phyloP scores from a whole-genome alignment of 1,140 invertebrate genomes.

The Eueides isabella region DNA sequence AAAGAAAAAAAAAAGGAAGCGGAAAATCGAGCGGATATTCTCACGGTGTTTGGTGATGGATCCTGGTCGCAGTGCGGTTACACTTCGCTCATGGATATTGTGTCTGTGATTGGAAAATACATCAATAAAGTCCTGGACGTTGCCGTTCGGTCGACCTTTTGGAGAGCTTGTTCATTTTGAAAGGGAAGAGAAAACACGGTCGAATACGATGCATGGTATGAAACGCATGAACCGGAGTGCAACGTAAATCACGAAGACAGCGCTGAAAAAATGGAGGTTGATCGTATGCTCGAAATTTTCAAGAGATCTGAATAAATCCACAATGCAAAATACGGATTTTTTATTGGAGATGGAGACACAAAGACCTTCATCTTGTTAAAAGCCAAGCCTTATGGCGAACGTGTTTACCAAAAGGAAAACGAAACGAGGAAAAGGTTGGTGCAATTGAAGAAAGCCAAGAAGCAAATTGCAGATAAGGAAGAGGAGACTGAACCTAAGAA shows the following conservation, averaged over 20 bases:
- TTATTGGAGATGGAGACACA: constrained; percentile 18
- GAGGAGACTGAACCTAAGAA: constrained; percentile 8
- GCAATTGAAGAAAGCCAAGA: constrained; percentile 16
- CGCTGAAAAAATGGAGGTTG: constrained; percentile 17
- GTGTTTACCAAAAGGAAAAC: constrained; percentile 12
- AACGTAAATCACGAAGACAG: constrained; percentile 11
- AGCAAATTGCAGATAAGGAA: constrained; percentile 13
- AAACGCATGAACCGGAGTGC: constrained; percentile 12
- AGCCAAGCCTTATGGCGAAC: constrained; percentile 14
- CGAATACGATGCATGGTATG: constrained; percentile 14
- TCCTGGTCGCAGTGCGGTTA: constrained; percentile 15
- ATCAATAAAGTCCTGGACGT: constrained; percentile 18
- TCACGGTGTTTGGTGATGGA: constrained; percentile 18
- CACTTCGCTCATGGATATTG: constrained; percentile 16
- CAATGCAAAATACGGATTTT: constrained; percentile 16
- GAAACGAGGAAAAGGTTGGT: constrained; percentile 16
- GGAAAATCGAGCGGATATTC: constrained; percentile 16
- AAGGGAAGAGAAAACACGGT: constrained; percentile 7
- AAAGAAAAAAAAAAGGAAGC: constrained; percentile 14
- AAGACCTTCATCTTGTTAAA: constrained; percentile 18
- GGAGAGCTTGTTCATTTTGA: constrained; percentile 5
- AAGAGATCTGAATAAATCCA: constrained; percentile 19
- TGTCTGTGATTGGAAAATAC: constrained; percentile 18
- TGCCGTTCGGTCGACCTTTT: constrained; percentile 9
- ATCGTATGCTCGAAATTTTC: constrained; percentile 17